Evolutionary conservation across 1,140 invertebrate genomes (phyloP), one percentile per base, ranked within the genome.

Genomic region (Phocides pigmalion): DNA sequence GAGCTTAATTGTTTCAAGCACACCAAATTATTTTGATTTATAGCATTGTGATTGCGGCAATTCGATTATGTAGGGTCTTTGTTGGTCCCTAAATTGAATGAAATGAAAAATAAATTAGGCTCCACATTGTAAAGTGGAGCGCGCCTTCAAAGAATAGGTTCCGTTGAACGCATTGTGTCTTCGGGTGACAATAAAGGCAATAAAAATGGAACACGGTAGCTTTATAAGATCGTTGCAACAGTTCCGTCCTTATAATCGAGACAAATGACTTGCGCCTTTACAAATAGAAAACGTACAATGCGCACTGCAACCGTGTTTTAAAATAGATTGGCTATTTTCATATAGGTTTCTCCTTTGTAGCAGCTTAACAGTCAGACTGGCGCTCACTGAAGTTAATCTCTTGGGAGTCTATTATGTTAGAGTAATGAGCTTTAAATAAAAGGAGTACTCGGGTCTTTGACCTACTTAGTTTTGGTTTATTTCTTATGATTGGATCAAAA

Each of bases 1-100:
- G 70, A 72, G 68, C 72, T 81, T 86, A 84, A 90, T 87, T 90
- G 86, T 88, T 84, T 78, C 68, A 62, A 82, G 64, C 76, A 68
- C 74, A 80, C 73, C 78, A 76, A 83, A 89, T 89, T 84, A 86
- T 89, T 89, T 89, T 91, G 89, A 91, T 91, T 91, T 89, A 89
- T 89, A 62, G 79, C 83, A 80, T 87, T 82, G 75, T 83, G 82
- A 90, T 89, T 87, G 88, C 74, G 84, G 76, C 82, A 89, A 89
- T 78, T 91, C 82, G 85, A 89, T 89, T 91, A 84, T 72, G 75
- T 73, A 72, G 71, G 75, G 76, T 67, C 74, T 81, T 84, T 73
- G 66, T 72, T 76, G 72, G 59, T 69, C 61, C 59, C 67, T 84
- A 82, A 87, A 90, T 90, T 90, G 85, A 84, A 85, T 84, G 75